phyloP scores from a whole-genome alignment of 1,140 invertebrate genomes.

The Heliothis virescens region DNA sequence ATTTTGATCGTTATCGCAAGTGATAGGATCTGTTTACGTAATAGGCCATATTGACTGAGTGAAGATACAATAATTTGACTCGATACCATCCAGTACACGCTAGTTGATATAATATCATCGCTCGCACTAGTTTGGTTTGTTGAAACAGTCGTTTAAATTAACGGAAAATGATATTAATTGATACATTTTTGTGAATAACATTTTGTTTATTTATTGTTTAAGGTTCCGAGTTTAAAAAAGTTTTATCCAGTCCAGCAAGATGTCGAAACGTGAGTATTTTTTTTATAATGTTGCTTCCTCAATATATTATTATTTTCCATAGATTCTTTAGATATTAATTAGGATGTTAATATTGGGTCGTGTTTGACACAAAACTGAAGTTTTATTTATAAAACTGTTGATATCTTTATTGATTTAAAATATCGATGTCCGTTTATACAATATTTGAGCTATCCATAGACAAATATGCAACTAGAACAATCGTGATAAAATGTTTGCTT shows the following conservation, averaged over 20 bases:
- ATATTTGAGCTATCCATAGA: too few relatives aligned
- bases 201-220: slow-evolving; percentile 35
- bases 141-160: not conserved
- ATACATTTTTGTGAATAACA: not conserved
- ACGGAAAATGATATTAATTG: not conserved
- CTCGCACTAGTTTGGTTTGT: not conserved
- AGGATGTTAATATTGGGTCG: too few relatives aligned
- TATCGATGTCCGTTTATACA: too few relatives aligned
- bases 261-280: slow-evolving; percentile 71
- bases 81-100: not conserved
- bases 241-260: slow-evolving; percentile 46
- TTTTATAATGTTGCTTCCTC: not conserved
- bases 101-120: slow-evolving; percentile 4
- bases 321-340: too few relatives aligned
- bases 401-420: too few relatives aligned
- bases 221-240: slow-evolving; percentile 58
- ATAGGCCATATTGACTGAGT: not conserved
- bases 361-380: not conserved
- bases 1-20: not conserved
- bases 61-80: slow-evolving; percentile 7
- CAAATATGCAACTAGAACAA: too few relatives aligned
- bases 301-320: too few relatives aligned
- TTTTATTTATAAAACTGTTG: too few relatives aligned
- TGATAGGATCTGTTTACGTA: slow-evolving; percentile 9
- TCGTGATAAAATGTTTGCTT: too few relatives aligned